Percentiles rank a stretch among this genome's conserved stretches.
These are phyloP conservation scores for Drosophila eohydei DNA, from an alignment of 2,888 invertebrate genomes.

Conservation along the genomic window DNA sequence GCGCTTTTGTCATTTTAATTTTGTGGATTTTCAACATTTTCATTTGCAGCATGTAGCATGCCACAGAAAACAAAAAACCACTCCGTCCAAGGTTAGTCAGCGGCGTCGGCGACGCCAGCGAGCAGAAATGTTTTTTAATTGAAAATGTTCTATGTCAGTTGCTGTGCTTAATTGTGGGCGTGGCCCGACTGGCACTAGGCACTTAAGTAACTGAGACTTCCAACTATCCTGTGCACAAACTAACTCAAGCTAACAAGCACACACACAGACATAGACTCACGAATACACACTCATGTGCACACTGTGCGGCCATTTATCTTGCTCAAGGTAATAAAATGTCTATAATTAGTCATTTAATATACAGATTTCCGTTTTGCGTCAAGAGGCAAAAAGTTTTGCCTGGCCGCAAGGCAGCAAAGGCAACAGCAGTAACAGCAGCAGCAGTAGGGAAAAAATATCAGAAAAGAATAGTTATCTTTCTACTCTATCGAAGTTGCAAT, in stretches of 20 bases:
- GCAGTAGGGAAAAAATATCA: constrained; percentile 15
- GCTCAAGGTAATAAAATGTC: constrained; percentile 83
- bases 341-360: constrained; percentile 84
- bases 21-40: constrained; percentile 77
- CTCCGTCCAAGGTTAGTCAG: constrained; percentile 54
- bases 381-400: constrained; percentile 80
- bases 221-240: constrained; percentile 27
- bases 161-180: constrained; percentile 50
- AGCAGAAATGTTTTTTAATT: constrained; percentile 69
- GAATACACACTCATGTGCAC: constrained; percentile 17
- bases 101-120: constrained; percentile 18
- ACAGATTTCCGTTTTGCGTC: constrained; percentile 82
- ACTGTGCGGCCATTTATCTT: constrained; percentile 76
- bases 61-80: constrained; percentile 34
- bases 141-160: constrained; percentile 67
- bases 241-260: constrained; percentile 19
- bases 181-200: constrained; percentile 30
- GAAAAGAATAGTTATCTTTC: constrained; percentile 1
- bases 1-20: constrained; percentile 81
- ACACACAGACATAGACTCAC: neutral
- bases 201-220: constrained; percentile 59
- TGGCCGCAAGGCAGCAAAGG: constrained; percentile 25
- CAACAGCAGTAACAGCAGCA: neutral
- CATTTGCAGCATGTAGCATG: constrained; percentile 57
- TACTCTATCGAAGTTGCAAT: neutral